Evolutionary conservation across 2,888 invertebrate species (phyloP).

Genomic region (Furcula furcula): DNA sequence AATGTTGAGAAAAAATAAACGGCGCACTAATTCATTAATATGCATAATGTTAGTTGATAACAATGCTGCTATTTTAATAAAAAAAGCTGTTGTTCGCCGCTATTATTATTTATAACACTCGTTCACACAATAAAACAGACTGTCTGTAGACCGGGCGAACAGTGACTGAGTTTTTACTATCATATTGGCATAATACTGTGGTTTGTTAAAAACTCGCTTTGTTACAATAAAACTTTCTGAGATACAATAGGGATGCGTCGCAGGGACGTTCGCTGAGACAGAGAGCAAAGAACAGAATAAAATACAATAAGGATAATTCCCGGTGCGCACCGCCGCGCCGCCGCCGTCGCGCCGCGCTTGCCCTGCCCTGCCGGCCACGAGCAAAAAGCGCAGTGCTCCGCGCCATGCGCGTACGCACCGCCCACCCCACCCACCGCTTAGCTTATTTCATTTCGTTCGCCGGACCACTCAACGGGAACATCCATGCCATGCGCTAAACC

Average conservation of each 20-base stretch:
- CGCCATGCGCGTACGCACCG: conserved; percentile 18
- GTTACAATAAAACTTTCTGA: conserved; percentile 38
- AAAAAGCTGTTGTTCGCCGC: conserved; percentile 22
- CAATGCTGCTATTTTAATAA: conserved; percentile 24
- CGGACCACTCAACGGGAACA: conserved; percentile 28
- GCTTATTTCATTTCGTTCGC: conserved; percentile 31
- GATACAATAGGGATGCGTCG: conserved; percentile 41
- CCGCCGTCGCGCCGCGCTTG: conserved; percentile 37
- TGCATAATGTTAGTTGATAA: conserved; percentile 55
- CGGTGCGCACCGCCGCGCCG: conserved; percentile 42
- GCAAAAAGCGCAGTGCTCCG: conserved; percentile 44
- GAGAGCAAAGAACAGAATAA: conserved; percentile 71
- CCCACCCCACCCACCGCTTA: conserved; percentile 58
- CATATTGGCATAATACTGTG: conserved; percentile 60
- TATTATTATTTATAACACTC: conserved; percentile 50
- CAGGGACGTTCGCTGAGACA: conserved; percentile 59
- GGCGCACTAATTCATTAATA: conserved; percentile 59
- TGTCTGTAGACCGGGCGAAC: conserved; percentile 41
- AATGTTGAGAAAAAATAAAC: conserved; percentile 60
- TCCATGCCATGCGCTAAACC: conserved; percentile 27
- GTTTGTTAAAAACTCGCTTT: conserved; percentile 42
- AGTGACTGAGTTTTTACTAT: conserved; percentile 47
- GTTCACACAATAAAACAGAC: conserved; percentile 57
- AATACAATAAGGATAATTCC: conserved; percentile 68
- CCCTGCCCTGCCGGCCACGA: conserved; percentile 45